Conservation (phyloP, 2,888 invertebrate species). For the Euspilapteryx auroguttella region DNA sequence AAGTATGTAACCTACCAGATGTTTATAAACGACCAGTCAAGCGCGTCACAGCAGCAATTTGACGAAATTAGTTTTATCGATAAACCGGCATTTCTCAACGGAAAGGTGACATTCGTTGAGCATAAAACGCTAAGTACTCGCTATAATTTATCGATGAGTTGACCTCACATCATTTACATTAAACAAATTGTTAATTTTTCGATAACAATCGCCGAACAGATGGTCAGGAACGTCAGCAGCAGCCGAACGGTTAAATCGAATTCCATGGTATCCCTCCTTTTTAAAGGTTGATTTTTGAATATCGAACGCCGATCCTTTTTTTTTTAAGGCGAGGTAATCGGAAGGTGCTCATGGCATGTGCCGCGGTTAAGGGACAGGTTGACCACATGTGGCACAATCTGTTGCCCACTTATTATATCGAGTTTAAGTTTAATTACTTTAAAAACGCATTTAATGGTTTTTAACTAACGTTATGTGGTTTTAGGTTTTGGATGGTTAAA, state of each 20-base stretch:
- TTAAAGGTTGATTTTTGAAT: slow-evolving; percentile 3
- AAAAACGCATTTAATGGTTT: slow-evolving; percentile 2
- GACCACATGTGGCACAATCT: slow-evolving; percentile 58
- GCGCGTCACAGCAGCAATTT: no score
- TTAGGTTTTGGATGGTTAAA: no score
- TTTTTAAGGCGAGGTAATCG: slow-evolving; percentile 32
- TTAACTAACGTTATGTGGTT: slow-evolving; percentile 21
- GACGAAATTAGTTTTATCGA: no score
- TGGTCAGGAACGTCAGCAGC: no score
- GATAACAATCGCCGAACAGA: slow-evolving; percentile 58
- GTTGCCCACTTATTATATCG: slow-evolving; percentile 42
- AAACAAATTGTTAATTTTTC: slow-evolving; percentile 62
- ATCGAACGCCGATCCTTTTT: slow-evolving; percentile 18
- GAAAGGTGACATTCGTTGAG: slow-evolving; percentile 55
- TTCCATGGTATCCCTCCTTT: no score
- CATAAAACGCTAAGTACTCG: slow-evolving; percentile 41
- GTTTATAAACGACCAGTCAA: no score
- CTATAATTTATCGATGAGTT: slow-evolving; percentile 52
- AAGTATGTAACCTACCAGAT: no score
- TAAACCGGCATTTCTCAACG: slow-evolving; percentile 34
- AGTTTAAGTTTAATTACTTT: slow-evolving; percentile 36
- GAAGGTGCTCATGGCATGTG: slow-evolving; percentile 54
- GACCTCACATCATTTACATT: slow-evolving; percentile 56
- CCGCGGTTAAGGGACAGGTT: slow-evolving; percentile 55
- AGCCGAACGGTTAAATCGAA: no score